Conservation (phyloP, 2,888 invertebrate species). For the Drosophila austrosaltans region DNA sequence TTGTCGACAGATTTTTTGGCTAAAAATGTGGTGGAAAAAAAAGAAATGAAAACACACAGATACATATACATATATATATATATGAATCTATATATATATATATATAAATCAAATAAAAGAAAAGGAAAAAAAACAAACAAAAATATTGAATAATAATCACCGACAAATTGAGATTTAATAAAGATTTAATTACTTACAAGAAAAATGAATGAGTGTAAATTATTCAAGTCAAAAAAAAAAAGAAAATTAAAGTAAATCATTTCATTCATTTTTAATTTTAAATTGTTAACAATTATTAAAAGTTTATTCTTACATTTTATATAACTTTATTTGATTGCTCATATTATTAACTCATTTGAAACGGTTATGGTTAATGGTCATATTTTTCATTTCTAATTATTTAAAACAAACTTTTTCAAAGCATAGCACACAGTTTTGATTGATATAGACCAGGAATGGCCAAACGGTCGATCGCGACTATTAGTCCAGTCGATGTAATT, state of each 20-base stretch:
- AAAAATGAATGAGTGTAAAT: background rate
- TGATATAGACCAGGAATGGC: no score
- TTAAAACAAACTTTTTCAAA: no score
- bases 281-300: no score
- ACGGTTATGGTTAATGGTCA: no score
- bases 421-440: no score
- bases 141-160: slow-evolving; percentile 79
- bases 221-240: background rate
- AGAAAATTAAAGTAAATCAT: background rate
- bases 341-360: no score
- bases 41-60: slow-evolving; percentile 20
- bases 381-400: no score
- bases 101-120: background rate
- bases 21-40: slow-evolving; percentile 22
- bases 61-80: slow-evolving; percentile 12
- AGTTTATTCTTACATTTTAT: no score
- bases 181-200: slow-evolving; percentile 76
- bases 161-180: slow-evolving; percentile 77
- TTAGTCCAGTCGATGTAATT: no score
- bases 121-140: slow-evolving; percentile 23
- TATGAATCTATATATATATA: background rate
- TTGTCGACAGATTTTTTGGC: slow-evolving; percentile 40
- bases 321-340: no score
- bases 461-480: no score
- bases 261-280: no score